Evolutionary conservation across 2,113 vertebrate genomes (phyloP).

Genomic region (Catagonus wagneri): DNA sequence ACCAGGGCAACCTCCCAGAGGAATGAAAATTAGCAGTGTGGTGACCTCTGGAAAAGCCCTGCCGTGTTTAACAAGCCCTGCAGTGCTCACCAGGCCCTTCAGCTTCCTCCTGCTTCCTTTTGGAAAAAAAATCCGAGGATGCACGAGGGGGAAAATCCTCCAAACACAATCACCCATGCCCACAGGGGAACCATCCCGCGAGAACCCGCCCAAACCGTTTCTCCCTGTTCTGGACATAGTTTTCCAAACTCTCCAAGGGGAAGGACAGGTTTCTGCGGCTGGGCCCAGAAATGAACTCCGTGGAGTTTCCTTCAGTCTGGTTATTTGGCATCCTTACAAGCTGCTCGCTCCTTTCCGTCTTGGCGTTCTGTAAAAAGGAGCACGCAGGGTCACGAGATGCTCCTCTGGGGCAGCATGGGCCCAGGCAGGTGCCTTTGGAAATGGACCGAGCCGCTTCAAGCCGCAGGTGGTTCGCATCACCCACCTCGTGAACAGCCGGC

Average conservation of each 20-base stretch:
- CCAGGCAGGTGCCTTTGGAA: fast-evolving
- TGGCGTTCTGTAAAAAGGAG: background rate
- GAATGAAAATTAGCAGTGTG: background rate
- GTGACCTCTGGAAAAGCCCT: background rate
- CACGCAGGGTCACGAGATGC: background rate
- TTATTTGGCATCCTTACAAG: background rate
- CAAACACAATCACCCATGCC: background rate
- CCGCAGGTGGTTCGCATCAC: background rate
- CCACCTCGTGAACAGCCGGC: background rate
- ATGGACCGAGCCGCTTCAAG: background rate
- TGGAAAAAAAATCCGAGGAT: background rate
- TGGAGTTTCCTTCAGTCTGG: background rate
- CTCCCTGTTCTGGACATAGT: background rate
- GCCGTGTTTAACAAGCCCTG: background rate
- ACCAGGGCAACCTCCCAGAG: background rate
- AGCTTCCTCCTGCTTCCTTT: background rate
- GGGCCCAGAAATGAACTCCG: background rate
- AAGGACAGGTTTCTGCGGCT: background rate
- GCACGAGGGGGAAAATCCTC: background rate
- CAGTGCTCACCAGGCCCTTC: background rate
- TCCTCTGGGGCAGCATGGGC: background rate
- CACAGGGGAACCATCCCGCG: fast-evolving
- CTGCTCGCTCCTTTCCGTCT: background rate
- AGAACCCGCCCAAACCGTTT: background rate
- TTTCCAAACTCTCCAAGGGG: background rate